Base-by-base conservation (phyloP, 2,113 vertebrate genomes). In the Amia ocellicauda region DNA sequence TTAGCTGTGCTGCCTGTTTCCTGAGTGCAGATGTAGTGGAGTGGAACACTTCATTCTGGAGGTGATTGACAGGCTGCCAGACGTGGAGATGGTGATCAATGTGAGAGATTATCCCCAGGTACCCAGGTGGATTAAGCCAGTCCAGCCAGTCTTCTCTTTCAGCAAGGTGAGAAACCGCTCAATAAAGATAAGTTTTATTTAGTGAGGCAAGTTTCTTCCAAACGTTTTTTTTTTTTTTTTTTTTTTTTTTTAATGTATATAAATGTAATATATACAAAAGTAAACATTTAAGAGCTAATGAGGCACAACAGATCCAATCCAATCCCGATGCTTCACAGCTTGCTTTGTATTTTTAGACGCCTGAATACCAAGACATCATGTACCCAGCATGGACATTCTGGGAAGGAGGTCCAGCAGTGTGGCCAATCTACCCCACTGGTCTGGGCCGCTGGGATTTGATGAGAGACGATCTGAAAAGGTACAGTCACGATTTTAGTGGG, bases 371-470 rank as follows among this genome's bases (percentile, higher is more conserved):
- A 66, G 97, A 98, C 74, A 96, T 98, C 77, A 96, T 98, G 97
- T 99, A 99, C 63, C 97, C 96, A 58, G 96, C 97, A 0, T 99
- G 97, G 97, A 99, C 97, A 0, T 99, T 99, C 72, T 99, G 97
- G 97, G 97, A 98, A 87, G 97, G 97, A 7, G 97, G 97, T 7
- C 97, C 97, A 1, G 97, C 97, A 23, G 94, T 99, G 71, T 99
- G 96, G 97, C 97, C 97, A 49, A 95, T 99, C 75, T 98, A 99
- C 62, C 97, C 97, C 29, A 94, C 92, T 3, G 97, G 97, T 62
- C 87, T 99, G 58, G 97, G 97, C 24, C 91, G 97, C 63, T 99
- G 97, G 97, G 97, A 99, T 70, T 88, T 98, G 54, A 96, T 99
- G 92, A 94, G 93, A 74, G 88, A 93, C 17, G 92, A 96, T 24